Evolutionary conservation across 2,888 invertebrate species (phyloP), one percentile per base, ranked within the genome.

Genomic region (Ceramica pisi): DNA sequence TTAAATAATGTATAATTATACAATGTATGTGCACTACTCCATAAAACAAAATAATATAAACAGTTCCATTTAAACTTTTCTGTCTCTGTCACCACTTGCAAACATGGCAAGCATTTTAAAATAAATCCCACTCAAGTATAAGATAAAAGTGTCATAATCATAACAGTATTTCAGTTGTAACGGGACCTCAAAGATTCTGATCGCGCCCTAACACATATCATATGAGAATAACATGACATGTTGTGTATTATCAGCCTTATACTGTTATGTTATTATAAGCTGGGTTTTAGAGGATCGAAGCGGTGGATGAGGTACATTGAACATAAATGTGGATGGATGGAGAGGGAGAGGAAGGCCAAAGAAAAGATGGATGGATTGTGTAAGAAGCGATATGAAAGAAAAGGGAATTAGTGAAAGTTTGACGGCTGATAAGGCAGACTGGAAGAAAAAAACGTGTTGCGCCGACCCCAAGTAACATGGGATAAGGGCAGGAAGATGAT

Each of bases 201-300:
- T 75, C 57, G 48, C 46, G 12, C n/a, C 19, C 7, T 9, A 57
- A 75, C 67, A 64, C 60, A 67, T 23, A 50, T 53, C 63, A 26
- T 60, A 46, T 16, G 23, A 55, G 21, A 31, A 44, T 35, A 50
- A 68, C 57, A 64, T 67, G 81, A 68, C 65, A 62, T 62, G 41
- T 64, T 61, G 41, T 35, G 62, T 64, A 67, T 80, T 80, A 80
- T 60, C 48, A 35, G 31, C 19, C 16, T 2, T 67, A 23, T n/a
- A 26, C 35, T 12, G 59, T n/a, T n/a, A 57, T 46, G 26, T 66
- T 68, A 56, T 59, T 48, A 76, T 46, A 56, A 64, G 35, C 51
- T 53, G 50, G 23, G 6, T 16, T 26, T 12, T 1, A 48, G 23
- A 51, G 2, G 3, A 0, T 31, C 7, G 8, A 55, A 55, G 8